phyloP scores from a whole-genome alignment of 2,797 vertebrate species.

The Pogonophryne albipinna region DNA sequence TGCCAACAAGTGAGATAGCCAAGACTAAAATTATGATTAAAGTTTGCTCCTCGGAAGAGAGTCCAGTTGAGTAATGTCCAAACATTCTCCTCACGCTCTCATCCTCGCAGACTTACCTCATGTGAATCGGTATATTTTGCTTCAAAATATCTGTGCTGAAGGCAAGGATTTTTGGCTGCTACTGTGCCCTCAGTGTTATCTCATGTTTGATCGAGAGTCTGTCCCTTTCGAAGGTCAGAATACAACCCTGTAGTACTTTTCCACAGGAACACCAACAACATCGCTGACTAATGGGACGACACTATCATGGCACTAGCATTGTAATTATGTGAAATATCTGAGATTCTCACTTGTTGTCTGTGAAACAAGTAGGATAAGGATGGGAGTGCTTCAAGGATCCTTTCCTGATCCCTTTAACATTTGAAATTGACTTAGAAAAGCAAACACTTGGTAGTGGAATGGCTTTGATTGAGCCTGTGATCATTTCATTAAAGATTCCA shows the following conservation, averaged over 20 bases:
- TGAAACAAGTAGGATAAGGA: neutral
- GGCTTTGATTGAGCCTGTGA: neutral
- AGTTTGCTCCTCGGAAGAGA: constrained; percentile 27
- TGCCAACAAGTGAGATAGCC: constrained; percentile 50
- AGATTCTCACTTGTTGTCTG: neutral
- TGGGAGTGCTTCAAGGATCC: too few relatives aligned
- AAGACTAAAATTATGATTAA: constrained; percentile 55
- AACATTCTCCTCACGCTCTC: constrained; percentile 28
- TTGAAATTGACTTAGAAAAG: neutral
- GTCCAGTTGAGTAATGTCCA: constrained; percentile 9
- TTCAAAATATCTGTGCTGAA: constrained; percentile 11
- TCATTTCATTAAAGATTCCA: constrained; percentile 17
- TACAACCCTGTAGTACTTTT: constrained; percentile 12
- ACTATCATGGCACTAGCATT: neutral
- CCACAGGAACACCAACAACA: constrained; percentile 3
- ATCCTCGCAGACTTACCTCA: constrained; percentile 25
- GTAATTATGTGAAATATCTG: constrained; percentile 8
- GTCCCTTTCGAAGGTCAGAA: constrained; percentile 34
- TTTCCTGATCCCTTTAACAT: neutral
- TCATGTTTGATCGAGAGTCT: constrained; percentile 30
- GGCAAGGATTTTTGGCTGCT: constrained; percentile 14
- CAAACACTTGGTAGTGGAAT: neutral
- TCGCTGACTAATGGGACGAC: constrained; percentile 12
- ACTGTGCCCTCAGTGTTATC: constrained; percentile 20
- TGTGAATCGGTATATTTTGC: constrained; percentile 30